Evolutionary conservation across 2,113 vertebrate genomes (phyloP), one percentile per base, ranked within the genome.

Genomic region (Corythoichthys haematopterus): DNA sequence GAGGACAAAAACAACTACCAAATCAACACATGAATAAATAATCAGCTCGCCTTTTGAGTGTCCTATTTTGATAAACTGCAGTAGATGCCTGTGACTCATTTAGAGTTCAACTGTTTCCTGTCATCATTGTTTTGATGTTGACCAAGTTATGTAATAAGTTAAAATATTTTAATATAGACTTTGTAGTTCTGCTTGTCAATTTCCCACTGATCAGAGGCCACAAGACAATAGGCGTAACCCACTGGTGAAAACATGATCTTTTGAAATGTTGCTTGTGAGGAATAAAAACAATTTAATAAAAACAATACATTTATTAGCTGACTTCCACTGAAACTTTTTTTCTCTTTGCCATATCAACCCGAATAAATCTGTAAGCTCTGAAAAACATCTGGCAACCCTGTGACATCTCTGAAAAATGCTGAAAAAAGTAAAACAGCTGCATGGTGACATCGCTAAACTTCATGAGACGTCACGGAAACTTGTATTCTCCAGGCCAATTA

Each of bases 1-100:
- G 61, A 69, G 82, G 80, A 85, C 76, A 66, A 76, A 88, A 88
- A 80, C 75, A 84, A 70, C 35, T 69, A 72, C 64, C 66, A 71
- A 77, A 80, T 83, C 78, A 84, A 85, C 79, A 79, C 79, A 88
- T 88, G 55, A 85, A 90, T 86, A 79, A 88, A 84, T 86, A 64
- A 88, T 88, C 20, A 76, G 80, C 84, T 88, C 78, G 80, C 67
- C 57, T 89, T 80, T 79, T 73, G 77, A 43, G 51, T 80, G 79
- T 83, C 86, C 83, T 76, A 82, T 77, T 86, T 89, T 16, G 57
- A 70, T 46, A 75, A 88, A 81, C 77, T 74, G 65, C 72, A 64
- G 74, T 68, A 73, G 64, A 76, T 40, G 78, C 56, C 81, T 84
- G 73, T 55, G 77, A 84, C 74, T 84, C 75, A 85, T 82, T 85